Evolutionary conservation across 2,888 invertebrate species (phyloP).

Genomic region (Sinopyrophorus schimmeli): DNA sequence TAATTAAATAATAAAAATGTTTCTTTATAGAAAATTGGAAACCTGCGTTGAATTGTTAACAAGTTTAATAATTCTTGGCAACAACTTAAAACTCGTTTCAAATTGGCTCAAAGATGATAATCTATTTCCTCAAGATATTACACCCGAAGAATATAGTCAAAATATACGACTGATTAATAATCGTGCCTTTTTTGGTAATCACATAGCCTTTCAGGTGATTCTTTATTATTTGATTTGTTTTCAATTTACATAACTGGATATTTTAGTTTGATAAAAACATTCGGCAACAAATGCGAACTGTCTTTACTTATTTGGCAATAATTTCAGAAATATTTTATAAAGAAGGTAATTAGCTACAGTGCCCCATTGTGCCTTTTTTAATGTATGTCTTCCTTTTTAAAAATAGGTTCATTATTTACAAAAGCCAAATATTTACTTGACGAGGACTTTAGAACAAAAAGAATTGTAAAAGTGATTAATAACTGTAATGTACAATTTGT

Average conservation of each 20-base stretch:
- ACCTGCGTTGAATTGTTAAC: conserved; percentile 78
- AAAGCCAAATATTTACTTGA: conserved; percentile 81
- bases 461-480: conserved; percentile 90
- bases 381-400: conserved; percentile 39
- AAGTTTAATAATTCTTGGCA: conserved; percentile 77
- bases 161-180: conserved; percentile 82
- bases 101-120: conserved; percentile 71
- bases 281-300: conserved; percentile 77
- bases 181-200: conserved; percentile 92
- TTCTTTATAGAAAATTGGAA: conserved; percentile 75
- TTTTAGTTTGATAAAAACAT: conserved; percentile 84
- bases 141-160: conserved; percentile 70
- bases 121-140: conserved; percentile 69
- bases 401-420: conserved; percentile 55
- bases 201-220: conserved; percentile 94
- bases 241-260: no score
- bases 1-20: no score
- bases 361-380: neutral
- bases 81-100: conserved; percentile 74
- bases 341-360: conserved; percentile 58
- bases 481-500: conserved; percentile 93
- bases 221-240: no score
- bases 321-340: conserved; percentile 91
- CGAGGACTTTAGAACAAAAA: conserved; percentile 84
- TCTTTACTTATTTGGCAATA: conserved; percentile 88